These are phyloP conservation scores for Oryctolagus cuniculus DNA, from an alignment of 2,113 vertebrate species.

Conservation along the genomic window mOryCun1.1 NC_091451.1:8884501-8885000, in stretches of 20 bases:
- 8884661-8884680: neutral
- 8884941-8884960: constrained; percentile 24
- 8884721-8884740: constrained; percentile 19
- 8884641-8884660: neutral
- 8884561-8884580: too few species aligned
- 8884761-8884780: constrained; percentile 23
- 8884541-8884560: too few species aligned
- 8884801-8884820: neutral
- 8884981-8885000: neutral
- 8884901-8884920: neutral
- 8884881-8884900: neutral
- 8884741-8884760: constrained; percentile 16
- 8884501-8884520: too few species aligned
- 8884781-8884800: neutral
- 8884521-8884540: too few species aligned
- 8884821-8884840: neutral
- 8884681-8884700: neutral
- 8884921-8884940: neutral
- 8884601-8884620: too few species aligned
- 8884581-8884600: too few species aligned
- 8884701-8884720: constrained; percentile 4
- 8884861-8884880: neutral
- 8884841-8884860: neutral
- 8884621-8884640: neutral
- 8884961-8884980: neutral